phyloP scores from a whole-genome alignment of 2,888 invertebrate genomes.

The Aproaerema taeniolella region DNA sequence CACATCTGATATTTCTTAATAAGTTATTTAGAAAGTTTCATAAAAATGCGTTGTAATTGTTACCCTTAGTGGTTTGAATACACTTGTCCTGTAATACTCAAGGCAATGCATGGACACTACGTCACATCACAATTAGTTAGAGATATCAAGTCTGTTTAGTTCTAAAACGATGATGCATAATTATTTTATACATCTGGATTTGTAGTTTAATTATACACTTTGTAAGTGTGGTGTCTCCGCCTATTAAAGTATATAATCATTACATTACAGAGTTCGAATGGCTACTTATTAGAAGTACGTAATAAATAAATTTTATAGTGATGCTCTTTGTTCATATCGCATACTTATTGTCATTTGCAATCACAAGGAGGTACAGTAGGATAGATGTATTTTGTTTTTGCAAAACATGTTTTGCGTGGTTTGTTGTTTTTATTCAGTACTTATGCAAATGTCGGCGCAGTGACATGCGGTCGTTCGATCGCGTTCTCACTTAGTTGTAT shows the following conservation, averaged over 20 bases:
- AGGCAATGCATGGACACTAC: conserved; percentile 48
- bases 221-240: conserved; percentile 74
- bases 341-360: conserved; percentile 40
- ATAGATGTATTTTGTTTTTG: conserved; percentile 18
- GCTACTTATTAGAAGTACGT: conserved; percentile 72
- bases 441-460: conserved; percentile 20
- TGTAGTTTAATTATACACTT: conserved; percentile 75
- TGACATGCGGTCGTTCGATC: conserved; percentile 27
- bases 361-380: conserved; percentile 35
- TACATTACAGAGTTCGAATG: conserved; percentile 67
- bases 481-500: conserved; percentile 29
- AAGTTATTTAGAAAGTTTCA: conserved; percentile 7
- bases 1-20: conserved; percentile 21
- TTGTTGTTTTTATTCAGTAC: conserved; percentile 29
- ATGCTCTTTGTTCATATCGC: conserved; percentile 57
- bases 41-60: conserved; percentile 8
- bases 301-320: conserved; percentile 61
- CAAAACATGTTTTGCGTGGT: conserved; percentile 17
- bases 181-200: conserved; percentile 71
- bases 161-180: conserved; percentile 68
- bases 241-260: conserved; percentile 74
- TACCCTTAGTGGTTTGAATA: conserved; percentile 7
- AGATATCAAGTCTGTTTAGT: conserved; percentile 59
- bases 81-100: conserved; percentile 54
- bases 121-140: conserved; percentile 64